Conservation (phyloP, 2,888 invertebrate species). For the Archips xylosteana region DNA sequence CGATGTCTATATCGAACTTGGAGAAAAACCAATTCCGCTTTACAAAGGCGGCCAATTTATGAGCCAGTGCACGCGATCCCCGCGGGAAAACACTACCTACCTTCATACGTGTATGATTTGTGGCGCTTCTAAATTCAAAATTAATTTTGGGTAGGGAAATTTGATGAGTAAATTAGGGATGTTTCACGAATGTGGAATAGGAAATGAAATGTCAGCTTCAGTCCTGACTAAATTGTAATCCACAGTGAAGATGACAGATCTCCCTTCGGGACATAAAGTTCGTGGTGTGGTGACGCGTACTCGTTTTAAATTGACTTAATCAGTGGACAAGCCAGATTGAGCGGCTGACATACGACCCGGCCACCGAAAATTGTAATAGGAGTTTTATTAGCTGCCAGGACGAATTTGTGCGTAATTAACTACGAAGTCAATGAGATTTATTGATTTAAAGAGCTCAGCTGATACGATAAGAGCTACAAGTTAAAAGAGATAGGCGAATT, state of each 20-base stretch:
- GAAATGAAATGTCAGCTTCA: slow-evolving; percentile 47
- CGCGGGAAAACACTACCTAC: slow-evolving; percentile 48
- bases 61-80: slow-evolving; percentile 61
- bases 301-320: slow-evolving; percentile 41
- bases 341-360: slow-evolving; percentile 64
- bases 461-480: not conserved
- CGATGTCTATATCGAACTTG: slow-evolving; percentile 59
- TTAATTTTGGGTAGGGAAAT: slow-evolving; percentile 47
- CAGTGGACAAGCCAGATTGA: slow-evolving; percentile 56
- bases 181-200: slow-evolving; percentile 38
- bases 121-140: slow-evolving; percentile 42
- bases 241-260: slow-evolving; percentile 53
- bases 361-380: slow-evolving; percentile 59
- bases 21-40: slow-evolving; percentile 73
- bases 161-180: slow-evolving; percentile 49
- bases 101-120: slow-evolving; percentile 42
- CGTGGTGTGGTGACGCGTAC: slow-evolving; percentile 45
- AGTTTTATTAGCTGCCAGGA: slow-evolving; percentile 72
- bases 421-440: not conserved
- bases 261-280: slow-evolving; percentile 55
- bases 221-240: slow-evolving; percentile 53
- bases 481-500: not conserved
- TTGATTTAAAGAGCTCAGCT: not conserved
- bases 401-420: slow-evolving; percentile 42
- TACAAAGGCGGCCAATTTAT: slow-evolving; percentile 75